Percentiles rank a stretch among this genome's conserved stretches.
Evolutionary conservation across 2,113 vertebrate genomes (phyloP).

Genomic region (Copsychus sechellarum): DNA sequence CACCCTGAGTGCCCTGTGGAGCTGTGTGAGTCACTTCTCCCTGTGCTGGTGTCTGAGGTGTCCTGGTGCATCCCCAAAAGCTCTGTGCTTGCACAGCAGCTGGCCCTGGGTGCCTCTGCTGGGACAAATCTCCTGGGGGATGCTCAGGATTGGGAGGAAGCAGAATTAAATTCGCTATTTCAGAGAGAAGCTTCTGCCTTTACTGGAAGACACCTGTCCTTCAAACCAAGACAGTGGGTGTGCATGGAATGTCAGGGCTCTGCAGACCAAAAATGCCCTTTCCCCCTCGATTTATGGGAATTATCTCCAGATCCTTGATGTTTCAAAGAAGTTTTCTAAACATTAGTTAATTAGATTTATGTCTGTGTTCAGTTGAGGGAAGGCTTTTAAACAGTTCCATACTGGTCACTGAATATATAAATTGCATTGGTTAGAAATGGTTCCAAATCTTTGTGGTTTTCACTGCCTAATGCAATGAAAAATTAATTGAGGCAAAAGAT

Average conservation of each 20-base stretch:
- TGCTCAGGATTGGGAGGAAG: not conserved
- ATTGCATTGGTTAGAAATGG: not conserved
- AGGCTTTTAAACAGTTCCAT: not conserved
- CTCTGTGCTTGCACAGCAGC: not conserved
- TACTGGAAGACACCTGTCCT: too few relatives aligned
- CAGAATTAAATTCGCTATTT: too few relatives aligned
- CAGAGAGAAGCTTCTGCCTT: too few relatives aligned
- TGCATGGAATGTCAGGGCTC: not conserved
- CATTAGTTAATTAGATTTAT: not conserved
- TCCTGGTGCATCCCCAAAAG: not conserved
- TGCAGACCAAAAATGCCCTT: not conserved
- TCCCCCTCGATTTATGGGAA: not conserved
- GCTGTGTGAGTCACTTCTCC: not conserved
- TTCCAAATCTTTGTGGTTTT: not conserved
- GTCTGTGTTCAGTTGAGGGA: not conserved
- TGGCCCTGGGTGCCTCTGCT: not conserved
- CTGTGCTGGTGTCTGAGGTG: accelerated
- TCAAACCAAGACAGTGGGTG: not conserved
- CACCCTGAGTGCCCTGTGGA: not conserved
- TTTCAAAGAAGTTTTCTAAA: not conserved
- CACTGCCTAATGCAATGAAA: not conserved
- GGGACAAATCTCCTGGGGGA: too few relatives aligned
- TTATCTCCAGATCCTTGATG: not conserved
- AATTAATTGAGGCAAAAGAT: not conserved
- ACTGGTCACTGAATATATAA: not conserved